A percentile compares a stretch with the other conserved stretches of the same genome.
Conservation (phyloP, 2,113 vertebrate genomes). For the Rhinichthys klamathensis region DNA sequence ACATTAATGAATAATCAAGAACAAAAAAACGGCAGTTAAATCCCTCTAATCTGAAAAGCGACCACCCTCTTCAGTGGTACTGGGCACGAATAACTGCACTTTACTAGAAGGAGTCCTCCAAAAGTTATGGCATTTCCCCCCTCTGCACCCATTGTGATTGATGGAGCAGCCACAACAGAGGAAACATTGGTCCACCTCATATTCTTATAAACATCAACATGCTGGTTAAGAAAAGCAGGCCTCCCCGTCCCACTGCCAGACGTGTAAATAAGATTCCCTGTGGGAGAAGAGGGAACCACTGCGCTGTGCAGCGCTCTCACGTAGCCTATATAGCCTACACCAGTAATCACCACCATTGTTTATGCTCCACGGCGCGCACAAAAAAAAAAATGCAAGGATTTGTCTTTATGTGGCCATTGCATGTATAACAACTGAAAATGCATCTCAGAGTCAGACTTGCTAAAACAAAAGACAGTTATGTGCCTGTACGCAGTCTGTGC, state of each 20-base stretch:
- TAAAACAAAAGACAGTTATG: conserved; percentile 36
- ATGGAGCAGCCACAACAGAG: conserved; percentile 72
- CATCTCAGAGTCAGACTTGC: conserved; percentile 27
- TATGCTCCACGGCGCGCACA: conserved; percentile 35
- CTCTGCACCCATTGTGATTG: conserved; percentile 66
- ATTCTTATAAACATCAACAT: conserved; percentile 76
- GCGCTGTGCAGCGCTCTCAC: conserved; percentile 54
- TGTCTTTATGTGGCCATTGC: conserved; percentile 53
- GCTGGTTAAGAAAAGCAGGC: conserved; percentile 73
- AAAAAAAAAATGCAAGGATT: conserved; percentile 51
- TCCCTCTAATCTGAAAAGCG: conserved; percentile 25
- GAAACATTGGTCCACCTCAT: conserved; percentile 69
- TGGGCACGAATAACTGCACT: conserved; percentile 50
- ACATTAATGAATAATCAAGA: conserved; percentile 38
- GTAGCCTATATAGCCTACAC: conserved; percentile 35
- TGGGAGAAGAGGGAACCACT: conserved; percentile 55
- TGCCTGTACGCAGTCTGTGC: neutral
- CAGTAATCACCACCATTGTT: conserved; percentile 56
- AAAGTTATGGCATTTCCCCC: conserved; percentile 67
- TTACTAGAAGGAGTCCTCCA: conserved; percentile 61
- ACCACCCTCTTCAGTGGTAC: conserved; percentile 3
- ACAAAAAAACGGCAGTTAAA: conserved; percentile 22
- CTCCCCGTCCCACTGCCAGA: conserved; percentile 58
- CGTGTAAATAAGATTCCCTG: conserved; percentile 62
- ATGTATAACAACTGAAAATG: conserved; percentile 50